phyloP scores from a whole-genome alignment of 2,888 invertebrate genomes.

The Biston betularia region DNA sequence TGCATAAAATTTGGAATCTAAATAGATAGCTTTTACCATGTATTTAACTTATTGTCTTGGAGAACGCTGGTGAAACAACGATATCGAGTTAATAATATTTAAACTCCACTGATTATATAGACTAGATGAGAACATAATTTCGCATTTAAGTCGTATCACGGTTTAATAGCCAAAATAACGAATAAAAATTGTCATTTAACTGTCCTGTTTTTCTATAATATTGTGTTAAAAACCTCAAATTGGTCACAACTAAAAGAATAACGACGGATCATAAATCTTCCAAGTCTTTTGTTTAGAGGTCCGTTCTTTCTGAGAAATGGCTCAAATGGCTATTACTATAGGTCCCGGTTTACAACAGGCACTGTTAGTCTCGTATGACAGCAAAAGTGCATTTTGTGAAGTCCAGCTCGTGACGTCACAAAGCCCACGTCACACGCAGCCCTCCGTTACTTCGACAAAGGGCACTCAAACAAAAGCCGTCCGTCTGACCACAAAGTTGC shows the following conservation, averaged over 20 bases:
- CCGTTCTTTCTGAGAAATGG: constrained; percentile 75
- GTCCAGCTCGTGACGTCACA: constrained; percentile 76
- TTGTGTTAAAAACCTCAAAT: constrained; percentile 79
- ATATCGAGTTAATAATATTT: too few species aligned
- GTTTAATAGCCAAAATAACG: constrained; percentile 60
- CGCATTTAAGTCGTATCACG: background rate
- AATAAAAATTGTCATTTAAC: constrained; percentile 53
- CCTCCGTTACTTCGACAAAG: constrained; percentile 74
- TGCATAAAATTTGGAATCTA: too few species aligned
- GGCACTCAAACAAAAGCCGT: constrained; percentile 67
- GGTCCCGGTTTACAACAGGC: constrained; percentile 81
- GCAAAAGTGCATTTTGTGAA: constrained; percentile 80
- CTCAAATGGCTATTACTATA: constrained; percentile 60
- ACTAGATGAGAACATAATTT: background rate
- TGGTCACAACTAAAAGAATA: constrained; percentile 72
- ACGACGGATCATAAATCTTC: constrained; percentile 74
- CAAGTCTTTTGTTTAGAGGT: constrained; percentile 69
- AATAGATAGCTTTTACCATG: too few species aligned
- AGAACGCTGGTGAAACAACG: too few species aligned
- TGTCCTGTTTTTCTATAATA: constrained; percentile 57
- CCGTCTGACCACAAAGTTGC: constrained; percentile 77
- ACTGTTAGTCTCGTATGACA: constrained; percentile 76
- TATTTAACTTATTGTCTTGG: too few species aligned
- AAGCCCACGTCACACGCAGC: constrained; percentile 61
- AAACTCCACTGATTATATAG: too few species aligned